Conservation (phyloP, 2,113 vertebrate genomes). For the Polypterus bichir region DNA sequence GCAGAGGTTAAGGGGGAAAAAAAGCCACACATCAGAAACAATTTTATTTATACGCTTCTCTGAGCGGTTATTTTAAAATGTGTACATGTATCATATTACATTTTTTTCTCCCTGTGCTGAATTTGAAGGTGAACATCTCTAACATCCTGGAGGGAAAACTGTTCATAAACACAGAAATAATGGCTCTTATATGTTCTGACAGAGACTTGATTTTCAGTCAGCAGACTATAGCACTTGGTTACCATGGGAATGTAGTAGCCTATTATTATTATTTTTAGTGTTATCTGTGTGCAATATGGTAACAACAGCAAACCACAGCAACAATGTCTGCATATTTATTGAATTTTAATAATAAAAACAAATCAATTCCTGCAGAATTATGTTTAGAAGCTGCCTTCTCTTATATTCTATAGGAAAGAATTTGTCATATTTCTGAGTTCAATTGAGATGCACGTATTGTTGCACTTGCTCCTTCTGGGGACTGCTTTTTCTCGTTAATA, state of each 20-base stretch:
- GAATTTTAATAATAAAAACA: background rate
- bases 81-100: background rate
- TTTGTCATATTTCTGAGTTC: background rate
- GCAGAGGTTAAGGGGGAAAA: background rate
- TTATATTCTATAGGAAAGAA: background rate
- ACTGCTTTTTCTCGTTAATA: background rate
- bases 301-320: background rate
- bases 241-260: background rate
- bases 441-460: background rate
- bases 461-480: background rate
- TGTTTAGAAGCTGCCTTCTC: background rate
- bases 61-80: background rate
- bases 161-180: background rate
- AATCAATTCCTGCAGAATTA: background rate
- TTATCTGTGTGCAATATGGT: background rate
- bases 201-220: background rate
- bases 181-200: background rate
- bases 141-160: too few species aligned
- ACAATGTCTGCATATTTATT: too few species aligned
- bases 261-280: background rate
- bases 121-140: background rate
- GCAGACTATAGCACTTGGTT: background rate
- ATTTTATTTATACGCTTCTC: background rate
- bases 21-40: background rate
- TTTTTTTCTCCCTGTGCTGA: background rate